These are phyloP conservation scores for Diloba caeruleocephala DNA, from an alignment of 2,888 invertebrate genomes.

Conservation along the genomic window DNA sequence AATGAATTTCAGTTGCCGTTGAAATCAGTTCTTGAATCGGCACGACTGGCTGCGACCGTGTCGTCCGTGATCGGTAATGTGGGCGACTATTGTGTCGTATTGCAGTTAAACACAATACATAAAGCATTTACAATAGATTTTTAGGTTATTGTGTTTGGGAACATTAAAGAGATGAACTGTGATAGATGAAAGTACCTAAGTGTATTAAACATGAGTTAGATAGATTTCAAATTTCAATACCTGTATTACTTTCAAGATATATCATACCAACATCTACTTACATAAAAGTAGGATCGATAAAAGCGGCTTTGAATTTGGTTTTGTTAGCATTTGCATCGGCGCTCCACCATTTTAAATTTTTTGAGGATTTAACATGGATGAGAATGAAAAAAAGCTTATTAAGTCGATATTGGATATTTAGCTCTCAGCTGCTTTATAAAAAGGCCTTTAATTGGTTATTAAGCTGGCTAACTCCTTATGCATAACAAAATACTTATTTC, in stretches of 20 bases:
- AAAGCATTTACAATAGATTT: slow-evolving; percentile 35
- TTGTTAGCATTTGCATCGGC: not conserved
- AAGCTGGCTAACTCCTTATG: slow-evolving; percentile 12
- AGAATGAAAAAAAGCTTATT: slow-evolving; percentile 32
- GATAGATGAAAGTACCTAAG: not conserved
- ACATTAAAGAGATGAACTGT: not conserved
- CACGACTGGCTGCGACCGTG: slow-evolving; percentile 31
- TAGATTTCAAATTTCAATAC: too few species aligned
- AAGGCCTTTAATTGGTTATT: slow-evolving; percentile 28
- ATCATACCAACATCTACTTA: too few species aligned
- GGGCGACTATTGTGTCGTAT: slow-evolving; percentile 24
- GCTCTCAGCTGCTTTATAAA: slow-evolving; percentile 32
- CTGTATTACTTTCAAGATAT: too few species aligned
- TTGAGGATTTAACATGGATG: slow-evolving; percentile 20
- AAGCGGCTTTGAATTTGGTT: not conserved
- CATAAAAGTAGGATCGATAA: too few species aligned
- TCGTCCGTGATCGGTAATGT: slow-evolving; percentile 24
- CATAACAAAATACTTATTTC: too few species aligned
- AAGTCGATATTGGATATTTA: slow-evolving; percentile 48
- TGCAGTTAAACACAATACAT: too few species aligned
- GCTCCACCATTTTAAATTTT: slow-evolving; percentile 6
- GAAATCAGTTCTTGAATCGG: slow-evolving; percentile 61
- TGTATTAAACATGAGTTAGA: too few species aligned
- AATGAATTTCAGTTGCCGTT: slow-evolving; percentile 73
- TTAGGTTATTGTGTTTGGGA: slow-evolving; percentile 19